Evolutionary conservation across 2,797 vertebrate genomes (phyloP), one percentile per base, ranked within the genome.

Genomic region (Poeciliopsis gracilis): DNA sequence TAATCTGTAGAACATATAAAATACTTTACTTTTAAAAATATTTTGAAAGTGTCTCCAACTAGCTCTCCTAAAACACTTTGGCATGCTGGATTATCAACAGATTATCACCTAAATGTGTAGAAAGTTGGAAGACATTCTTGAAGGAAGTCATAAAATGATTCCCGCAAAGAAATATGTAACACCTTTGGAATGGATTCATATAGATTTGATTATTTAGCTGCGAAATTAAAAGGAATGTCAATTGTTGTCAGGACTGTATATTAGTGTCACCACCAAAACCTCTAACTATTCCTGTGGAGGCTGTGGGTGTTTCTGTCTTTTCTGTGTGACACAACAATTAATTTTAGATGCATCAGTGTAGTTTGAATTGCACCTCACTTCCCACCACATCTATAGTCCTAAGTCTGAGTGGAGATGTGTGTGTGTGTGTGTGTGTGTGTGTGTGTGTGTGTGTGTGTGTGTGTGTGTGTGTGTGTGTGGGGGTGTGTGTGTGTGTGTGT

Each of bases 381-480:
- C 55, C 49, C 49, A 51, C 53, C 66, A 75, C 79, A 77, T 77
- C 23, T 49, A 30, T 67, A 49, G 38, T 78, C 49, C 84, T 55
- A 41, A 33, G 70, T 82, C 30, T 78, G 57, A 77, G 69, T 59
- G 45, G 49, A 83, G 59, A 77, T 53, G 73, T 49, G 47, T 5
- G 46, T 47, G 5, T 2, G 18, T 53, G 67, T 47, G 73, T 7
- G 47, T 2, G 47, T 7, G 80, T 41, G 73, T 4, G 45, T 47
- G 16, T 18, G 16, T 66, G 67, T 47, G 73, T 18, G 46, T 47
- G 46, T 18, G 80, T 45, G 73, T 20, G 47, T 20, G 47, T 49
- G 47, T 20, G 73, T 18, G 46, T 47, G 46, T 18, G 80, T 41
- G 73, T 4, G 45, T 47, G 16, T 18, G 16, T 66, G 67, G 45